A percentile compares a stretch with the other conserved stretches of the same genome.
phyloP scores from a whole-genome alignment of 1,140 invertebrate species.

The Parasteatoda tepidariorum region DNA sequence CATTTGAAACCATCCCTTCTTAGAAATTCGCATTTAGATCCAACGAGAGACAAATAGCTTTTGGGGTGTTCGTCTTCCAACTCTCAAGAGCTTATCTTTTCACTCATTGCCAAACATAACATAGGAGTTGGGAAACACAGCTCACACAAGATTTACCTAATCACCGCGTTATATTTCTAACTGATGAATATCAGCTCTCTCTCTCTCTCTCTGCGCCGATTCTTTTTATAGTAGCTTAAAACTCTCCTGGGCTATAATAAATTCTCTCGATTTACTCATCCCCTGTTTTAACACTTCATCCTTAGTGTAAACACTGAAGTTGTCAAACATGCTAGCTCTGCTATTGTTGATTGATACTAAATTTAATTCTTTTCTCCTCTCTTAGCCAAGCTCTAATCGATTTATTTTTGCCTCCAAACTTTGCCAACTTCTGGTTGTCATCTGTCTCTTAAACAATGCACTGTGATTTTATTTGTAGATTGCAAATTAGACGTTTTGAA shows the following conservation, averaged over 20 bases:
- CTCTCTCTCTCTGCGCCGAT: no score
- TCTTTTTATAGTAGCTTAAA: slow-evolving; percentile 44
- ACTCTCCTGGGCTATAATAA: slow-evolving; percentile 10
- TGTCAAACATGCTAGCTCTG: slow-evolving; percentile 24
- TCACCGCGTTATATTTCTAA: slow-evolving; percentile 33
- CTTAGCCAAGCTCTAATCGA: background rate
- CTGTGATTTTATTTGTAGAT: no score
- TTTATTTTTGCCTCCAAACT: background rate
- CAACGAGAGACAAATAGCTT: slow-evolving; percentile 33
- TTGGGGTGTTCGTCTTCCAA: background rate
- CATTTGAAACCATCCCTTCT: slow-evolving; percentile 16
- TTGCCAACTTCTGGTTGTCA: no score
- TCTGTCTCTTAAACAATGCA: no score
- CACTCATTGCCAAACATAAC: slow-evolving; percentile 30
- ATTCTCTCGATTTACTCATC: slow-evolving; percentile 3
- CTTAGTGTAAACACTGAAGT: slow-evolving; percentile 39
- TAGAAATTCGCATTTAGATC: slow-evolving; percentile 38
- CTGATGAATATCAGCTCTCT: slow-evolving; percentile 33
- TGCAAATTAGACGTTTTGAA: no score
- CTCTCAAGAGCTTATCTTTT: slow-evolving; percentile 22
- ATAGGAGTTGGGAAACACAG: background rate
- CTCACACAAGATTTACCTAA: slow-evolving; percentile 20
- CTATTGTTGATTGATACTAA: background rate
- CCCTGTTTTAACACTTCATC: slow-evolving; percentile 1
- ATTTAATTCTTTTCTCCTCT: slow-evolving; percentile 24